A percentile compares a stretch with the other conserved stretches of the same genome.
phyloP scores from a whole-genome alignment of 2,888 invertebrate genomes.

The Erpobdella octoculata region DNA sequence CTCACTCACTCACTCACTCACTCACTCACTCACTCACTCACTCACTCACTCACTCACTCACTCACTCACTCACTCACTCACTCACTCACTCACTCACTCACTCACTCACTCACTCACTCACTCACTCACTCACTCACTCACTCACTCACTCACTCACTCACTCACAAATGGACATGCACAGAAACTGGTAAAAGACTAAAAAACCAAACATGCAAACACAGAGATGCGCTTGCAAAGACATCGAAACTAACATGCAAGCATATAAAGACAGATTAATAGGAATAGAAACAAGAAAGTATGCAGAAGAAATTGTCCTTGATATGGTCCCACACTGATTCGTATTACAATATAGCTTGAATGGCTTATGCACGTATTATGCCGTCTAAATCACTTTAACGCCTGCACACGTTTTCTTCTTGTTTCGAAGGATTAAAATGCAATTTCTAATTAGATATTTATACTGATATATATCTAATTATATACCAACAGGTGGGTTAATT shows the following conservation, averaged over 20 bases:
- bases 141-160: conserved; percentile 30
- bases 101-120: conserved; percentile 18
- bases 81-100: conserved; percentile 10
- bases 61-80: conserved; percentile 2
- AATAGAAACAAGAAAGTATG: no score
- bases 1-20: conserved; percentile 4
- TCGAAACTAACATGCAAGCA: background rate
- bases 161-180: no score
- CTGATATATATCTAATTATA: no score
- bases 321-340: no score
- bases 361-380: no score
- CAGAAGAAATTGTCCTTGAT: no score
- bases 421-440: no score
- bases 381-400: no score
- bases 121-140: conserved; percentile 27
- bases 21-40: conserved; percentile 2
- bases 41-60: conserved; percentile 2
- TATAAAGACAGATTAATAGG: background rate
- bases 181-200: background rate
- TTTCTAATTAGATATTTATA: no score
- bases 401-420: no score
- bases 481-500: no score
- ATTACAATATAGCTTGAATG: no score
- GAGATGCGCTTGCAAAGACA: background rate
- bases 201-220: background rate